Base-by-base conservation (phyloP, 2,888 invertebrate species). In the Lottia scabra region DNA sequence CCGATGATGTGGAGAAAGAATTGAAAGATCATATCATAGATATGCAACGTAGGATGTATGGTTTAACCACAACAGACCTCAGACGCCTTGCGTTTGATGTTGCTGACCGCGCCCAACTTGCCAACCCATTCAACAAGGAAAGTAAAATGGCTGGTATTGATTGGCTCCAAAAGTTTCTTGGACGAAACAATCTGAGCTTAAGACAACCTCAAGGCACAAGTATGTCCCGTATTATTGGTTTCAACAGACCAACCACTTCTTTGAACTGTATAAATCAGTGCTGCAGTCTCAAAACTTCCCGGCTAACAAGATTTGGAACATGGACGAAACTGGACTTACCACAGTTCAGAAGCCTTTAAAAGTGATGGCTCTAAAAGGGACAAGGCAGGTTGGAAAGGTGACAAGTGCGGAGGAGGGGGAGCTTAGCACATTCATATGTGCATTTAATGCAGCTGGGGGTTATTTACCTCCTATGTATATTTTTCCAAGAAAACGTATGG, bases 401-500 rank as follows among this genome's bases (percentile, higher is more conserved):
- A 71, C 69, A 16, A 74, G 70, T 64, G 72, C 46, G 44, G 73
- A 74, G 48, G 62, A 74, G 13, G 74, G 76, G 19, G 70, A 63
- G 27, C 44, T 30, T 16, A 72, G 69, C 27, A 79, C 80, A 6
- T 67, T 80, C 15, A 38, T 78, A 0, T 78, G 80, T 70, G 71
- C 77, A 15, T 70, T 78, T 68, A 83, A 69, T 66, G 80, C 78
- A 6, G 67, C 75, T 16, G 80, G 81, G 19, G 72, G 27, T 13
- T 76, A 67, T 63, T n/a, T 83, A n/a, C 81, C 80, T n/a, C 80
- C 80, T 5, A 71, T 82, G 75, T 64, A 75, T 12, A 78, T 83
- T 26, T 86, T 88, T 75, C 85, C 84, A 26, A 73, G 85, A 71
- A 75, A 81, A 68, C 70, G 84, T 45, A 85, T 86, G 86, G n/a